Conservation (phyloP, 2,888 invertebrate genomes). For the Tanytarsus gracilentus region DNA sequence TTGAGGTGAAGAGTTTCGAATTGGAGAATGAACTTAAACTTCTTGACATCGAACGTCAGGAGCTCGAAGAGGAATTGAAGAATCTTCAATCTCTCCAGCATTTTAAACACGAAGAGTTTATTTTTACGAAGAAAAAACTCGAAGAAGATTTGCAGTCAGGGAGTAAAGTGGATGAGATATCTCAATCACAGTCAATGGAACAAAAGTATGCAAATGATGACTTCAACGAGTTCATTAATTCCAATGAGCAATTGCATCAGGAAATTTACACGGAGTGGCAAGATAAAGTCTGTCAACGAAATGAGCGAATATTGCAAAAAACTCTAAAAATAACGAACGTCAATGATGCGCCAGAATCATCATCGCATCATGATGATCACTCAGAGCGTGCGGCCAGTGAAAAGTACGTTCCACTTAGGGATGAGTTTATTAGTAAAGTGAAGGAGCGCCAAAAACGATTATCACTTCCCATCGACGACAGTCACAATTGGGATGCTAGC, state of each 20-base stretch:
- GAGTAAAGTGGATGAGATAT: not conserved
- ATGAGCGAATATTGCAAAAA: slow-evolving; percentile 68
- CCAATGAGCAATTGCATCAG: slow-evolving; percentile 47
- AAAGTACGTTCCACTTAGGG: slow-evolving; percentile 42
- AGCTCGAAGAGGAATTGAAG: slow-evolving; percentile 25
- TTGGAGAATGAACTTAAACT: slow-evolving; percentile 13
- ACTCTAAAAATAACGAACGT: slow-evolving; percentile 62
- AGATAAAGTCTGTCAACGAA: slow-evolving; percentile 65
- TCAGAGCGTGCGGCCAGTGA: slow-evolving; percentile 32
- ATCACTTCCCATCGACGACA: slow-evolving; percentile 55
- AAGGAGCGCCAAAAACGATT: slow-evolving; percentile 61
- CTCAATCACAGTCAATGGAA: not conserved
- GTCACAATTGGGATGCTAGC: slow-evolving; percentile 56
- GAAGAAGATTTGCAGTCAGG: not conserved
- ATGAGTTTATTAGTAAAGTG: slow-evolving; percentile 69
- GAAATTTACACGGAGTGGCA: slow-evolving; percentile 81
- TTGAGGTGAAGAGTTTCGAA: slow-evolving; percentile 13
- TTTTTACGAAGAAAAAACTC: slow-evolving; percentile 14
- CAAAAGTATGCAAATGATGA: slow-evolving; percentile 20
- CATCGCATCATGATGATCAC: slow-evolving; percentile 32
- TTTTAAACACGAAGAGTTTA: slow-evolving; percentile 26
- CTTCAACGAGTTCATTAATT: slow-evolving; percentile 26
- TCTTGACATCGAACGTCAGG: slow-evolving; percentile 12
- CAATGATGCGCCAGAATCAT: slow-evolving; percentile 37
- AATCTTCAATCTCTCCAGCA: slow-evolving; percentile 22